Evolutionary conservation across 2,113 vertebrate species (phyloP).

Genomic region (Podocnemis expansa): DNA sequence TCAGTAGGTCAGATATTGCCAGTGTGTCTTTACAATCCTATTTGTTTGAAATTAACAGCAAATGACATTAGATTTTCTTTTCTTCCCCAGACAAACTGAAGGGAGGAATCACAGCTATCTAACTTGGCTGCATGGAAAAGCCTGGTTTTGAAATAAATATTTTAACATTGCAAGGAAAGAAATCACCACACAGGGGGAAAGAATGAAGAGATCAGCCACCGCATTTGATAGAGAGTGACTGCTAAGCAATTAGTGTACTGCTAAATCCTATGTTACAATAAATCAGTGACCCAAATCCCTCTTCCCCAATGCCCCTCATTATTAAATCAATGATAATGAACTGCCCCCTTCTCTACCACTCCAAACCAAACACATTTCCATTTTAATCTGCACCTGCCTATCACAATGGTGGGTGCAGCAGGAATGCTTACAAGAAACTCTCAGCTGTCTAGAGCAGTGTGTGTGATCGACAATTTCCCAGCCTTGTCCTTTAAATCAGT

Average conservation of each 20-base stretch:
- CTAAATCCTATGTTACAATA: constrained; percentile 57
- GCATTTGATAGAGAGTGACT: constrained; percentile 25
- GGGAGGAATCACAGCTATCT: constrained; percentile 32
- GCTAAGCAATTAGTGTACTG: constrained; percentile 68
- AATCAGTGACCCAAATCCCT: constrained; percentile 68
- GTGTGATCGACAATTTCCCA: not conserved
- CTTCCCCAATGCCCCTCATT: constrained; percentile 58
- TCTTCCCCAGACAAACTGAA: not conserved
- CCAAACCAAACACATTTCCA: constrained; percentile 34
- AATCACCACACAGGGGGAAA: not conserved
- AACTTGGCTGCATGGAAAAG: constrained; percentile 20
- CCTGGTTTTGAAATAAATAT: constrained; percentile 9
- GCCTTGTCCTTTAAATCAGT: not conserved
- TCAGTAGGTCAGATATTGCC: constrained; percentile 61
- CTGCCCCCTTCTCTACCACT: not conserved
- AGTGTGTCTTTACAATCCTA: constrained; percentile 55
- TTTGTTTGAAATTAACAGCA: constrained; percentile 65
- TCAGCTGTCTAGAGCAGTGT: not conserved
- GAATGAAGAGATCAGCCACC: not conserved
- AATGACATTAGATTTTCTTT: constrained; percentile 47
- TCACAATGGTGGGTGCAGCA: not conserved
- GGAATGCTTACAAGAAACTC: not conserved
- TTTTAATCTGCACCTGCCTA: constrained; percentile 58
- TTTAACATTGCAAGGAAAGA: constrained; percentile 24
- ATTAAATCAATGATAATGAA: constrained; percentile 71